A percentile compares a stretch with the other conserved stretches of the same genome.
These are phyloP conservation scores for Polydrusus tereticollis DNA, from an alignment of 2,888 invertebrate genomes.

Conservation along the genomic window DNA sequence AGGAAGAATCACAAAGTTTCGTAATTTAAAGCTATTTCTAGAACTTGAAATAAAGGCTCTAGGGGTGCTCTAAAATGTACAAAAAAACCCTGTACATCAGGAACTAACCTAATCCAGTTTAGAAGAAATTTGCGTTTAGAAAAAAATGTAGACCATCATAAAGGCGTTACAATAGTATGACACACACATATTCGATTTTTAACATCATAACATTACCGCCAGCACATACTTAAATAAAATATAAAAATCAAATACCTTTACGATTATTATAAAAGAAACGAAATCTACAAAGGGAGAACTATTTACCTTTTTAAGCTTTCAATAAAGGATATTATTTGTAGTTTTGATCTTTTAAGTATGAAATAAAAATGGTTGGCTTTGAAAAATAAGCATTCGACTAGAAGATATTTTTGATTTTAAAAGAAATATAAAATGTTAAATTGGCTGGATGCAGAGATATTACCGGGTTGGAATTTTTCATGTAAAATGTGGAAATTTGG, in stretches of 20 bases:
- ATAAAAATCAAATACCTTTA: background rate
- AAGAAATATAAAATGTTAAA: background rate
- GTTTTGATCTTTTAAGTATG: slow-evolving; percentile 12
- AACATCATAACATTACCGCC: background rate
- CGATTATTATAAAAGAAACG: background rate
- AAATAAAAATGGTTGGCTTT: background rate
- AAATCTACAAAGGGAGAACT: background rate
- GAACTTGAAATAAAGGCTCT: too few relatives aligned
- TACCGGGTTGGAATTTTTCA: background rate
- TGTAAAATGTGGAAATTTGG: background rate
- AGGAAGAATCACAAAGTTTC: too few relatives aligned
- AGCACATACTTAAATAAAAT: too few relatives aligned
- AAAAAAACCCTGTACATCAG: too few relatives aligned
- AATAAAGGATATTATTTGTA: slow-evolving; percentile 11
- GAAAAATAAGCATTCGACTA: slow-evolving; percentile 1
- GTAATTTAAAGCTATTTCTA: too few relatives aligned
- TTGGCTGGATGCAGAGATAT: slow-evolving; percentile 1
- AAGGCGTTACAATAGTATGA: too few relatives aligned
- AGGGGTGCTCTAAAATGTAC: too few relatives aligned
- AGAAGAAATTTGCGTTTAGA: too few relatives aligned
- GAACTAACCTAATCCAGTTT: too few relatives aligned
- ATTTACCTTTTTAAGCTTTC: background rate
- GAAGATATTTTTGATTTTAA: slow-evolving; percentile 20
- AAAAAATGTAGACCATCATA: too few relatives aligned
- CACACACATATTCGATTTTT: background rate